Base-by-base conservation (phyloP, 2,888 invertebrate genomes). In the Platycheirus rosarum region DNA sequence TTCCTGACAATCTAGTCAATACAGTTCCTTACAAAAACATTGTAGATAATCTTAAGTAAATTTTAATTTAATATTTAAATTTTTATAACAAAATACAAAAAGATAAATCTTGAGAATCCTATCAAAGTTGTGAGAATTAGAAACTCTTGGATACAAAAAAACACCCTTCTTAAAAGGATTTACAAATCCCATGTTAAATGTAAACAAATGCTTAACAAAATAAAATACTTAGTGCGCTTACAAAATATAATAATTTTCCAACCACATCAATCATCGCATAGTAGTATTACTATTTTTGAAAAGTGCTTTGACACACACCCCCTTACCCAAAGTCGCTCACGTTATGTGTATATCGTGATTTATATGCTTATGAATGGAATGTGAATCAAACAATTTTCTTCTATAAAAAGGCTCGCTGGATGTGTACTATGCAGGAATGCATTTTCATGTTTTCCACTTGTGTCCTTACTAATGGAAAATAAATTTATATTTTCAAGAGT, bases 391-490 rank as follows among this genome's bases (percentile, higher is more conserved):
- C 29, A 32, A 5, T 32, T 32, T 32, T 32, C 29, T 5, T 32
- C 8, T 60, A 44, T 60, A 60, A 29, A 60, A 60, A 44, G 60
- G n/a, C 29, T 60, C 44, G 60, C n/a, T 60, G 44, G 44, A 37
- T 32, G 29, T 32, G 29, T 8, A 4, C 29, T 23, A 60, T 29
- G 16, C 16, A 60, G 29, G 44, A 60, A 11, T 60, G 60, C 42
- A 44, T 32, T 29, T 60, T 60, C 14, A 60, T 44, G 9, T 8
- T 42, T 42, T 44, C 8, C 60, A 60, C 60, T 60, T 44, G 44
- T 60, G 60, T 44, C 26, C 42, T 60, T 26, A 40, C 60, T 44
- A 29, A 44, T 60, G 44, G 60, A 60, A 60, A 60, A 60, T 44
- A 60, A 29, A 44, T 44, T 44, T 18, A 44, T 60, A n/a, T 42